Base-by-base conservation (phyloP, 2,888 invertebrate genomes). In the Catotricha subobsoleta region DNA sequence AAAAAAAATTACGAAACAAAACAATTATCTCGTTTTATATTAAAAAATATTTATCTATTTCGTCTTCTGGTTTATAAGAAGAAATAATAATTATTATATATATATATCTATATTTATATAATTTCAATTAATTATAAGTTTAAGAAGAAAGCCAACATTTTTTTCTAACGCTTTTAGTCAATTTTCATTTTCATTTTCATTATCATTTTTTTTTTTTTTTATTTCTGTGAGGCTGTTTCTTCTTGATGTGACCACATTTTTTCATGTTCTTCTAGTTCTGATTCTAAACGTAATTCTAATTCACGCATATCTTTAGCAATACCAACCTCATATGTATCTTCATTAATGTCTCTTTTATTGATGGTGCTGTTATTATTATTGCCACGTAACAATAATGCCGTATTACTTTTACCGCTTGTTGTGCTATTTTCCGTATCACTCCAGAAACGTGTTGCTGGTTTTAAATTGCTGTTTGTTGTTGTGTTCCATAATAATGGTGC, bases 281-380 rank as follows among this genome's bases (percentile, higher is more conserved):
- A 72, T 51, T 77, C 72, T 63, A 75, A 69, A 46, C 73, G 66
- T 48, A 73, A 60, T 53, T 74, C 74, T 42, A 74, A 56, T 51
- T 74, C 71, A 13, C 71, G 64, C 68, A 76, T 76, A 50, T 75
- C 74, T 49, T 75, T 74, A 30, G 74, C 76, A 45, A 77, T 74
- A 44, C 71, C 72, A 45, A 52, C 56, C 23, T 67, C 69, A 40
- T 36, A 41, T 37, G 41, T 39, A 31, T 36, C 31, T 28, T 19
- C 15, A 29, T 19, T n/a, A 16, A 20, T 21, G 23, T 30, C 33
- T 34, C 15, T 10, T 27, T 3, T 10, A 25, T 27, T 41, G 20
- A n/a, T n/a, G n/a, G n/a, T n/a, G 16, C 23, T 39, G 16, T 20
- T 39, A 29, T 27, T 15, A n/a, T 19, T 21, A 19, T 68, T 44